A percentile compares a stretch with the other conserved stretches of the same genome.
Evolutionary conservation across 2,888 invertebrate species (phyloP).

Genomic region (Noctua janthe): DNA sequence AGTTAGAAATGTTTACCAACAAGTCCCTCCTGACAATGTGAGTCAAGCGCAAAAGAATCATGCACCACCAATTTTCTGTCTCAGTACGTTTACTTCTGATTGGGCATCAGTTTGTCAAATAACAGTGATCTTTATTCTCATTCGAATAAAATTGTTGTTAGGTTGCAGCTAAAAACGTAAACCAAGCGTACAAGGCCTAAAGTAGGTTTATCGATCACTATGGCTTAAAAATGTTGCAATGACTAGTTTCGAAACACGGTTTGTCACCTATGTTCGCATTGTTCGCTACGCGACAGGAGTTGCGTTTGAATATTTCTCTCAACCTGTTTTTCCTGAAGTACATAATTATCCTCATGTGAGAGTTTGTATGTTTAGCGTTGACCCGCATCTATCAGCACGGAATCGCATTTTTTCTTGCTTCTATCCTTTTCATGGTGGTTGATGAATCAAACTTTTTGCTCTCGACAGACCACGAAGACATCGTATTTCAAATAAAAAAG

Average conservation of each 20-base stretch:
- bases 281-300: neutral
- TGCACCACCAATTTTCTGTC: neutral
- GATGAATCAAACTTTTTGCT: slow-evolving; percentile 28
- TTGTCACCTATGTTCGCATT: neutral
- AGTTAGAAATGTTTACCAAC: neutral
- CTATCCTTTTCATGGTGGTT: neutral
- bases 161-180: neutral
- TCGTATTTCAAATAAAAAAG: slow-evolving; percentile 47
- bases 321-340: neutral
- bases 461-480: slow-evolving; percentile 10
- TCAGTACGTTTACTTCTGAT: neutral
- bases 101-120: neutral
- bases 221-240: neutral
- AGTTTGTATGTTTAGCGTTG: neutral
- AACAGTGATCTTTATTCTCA: neutral
- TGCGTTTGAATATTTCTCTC: neutral
- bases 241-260: neutral
- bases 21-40: neutral
- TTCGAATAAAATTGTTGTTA: neutral
- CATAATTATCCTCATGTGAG: neutral
- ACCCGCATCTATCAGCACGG: neutral
- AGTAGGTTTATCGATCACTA: neutral
- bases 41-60: neutral
- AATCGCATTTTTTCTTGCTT: neutral
- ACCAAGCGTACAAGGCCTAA: neutral